Base-by-base conservation (phyloP, 1,140 invertebrate species). In the Orussus abietinus region DNA sequence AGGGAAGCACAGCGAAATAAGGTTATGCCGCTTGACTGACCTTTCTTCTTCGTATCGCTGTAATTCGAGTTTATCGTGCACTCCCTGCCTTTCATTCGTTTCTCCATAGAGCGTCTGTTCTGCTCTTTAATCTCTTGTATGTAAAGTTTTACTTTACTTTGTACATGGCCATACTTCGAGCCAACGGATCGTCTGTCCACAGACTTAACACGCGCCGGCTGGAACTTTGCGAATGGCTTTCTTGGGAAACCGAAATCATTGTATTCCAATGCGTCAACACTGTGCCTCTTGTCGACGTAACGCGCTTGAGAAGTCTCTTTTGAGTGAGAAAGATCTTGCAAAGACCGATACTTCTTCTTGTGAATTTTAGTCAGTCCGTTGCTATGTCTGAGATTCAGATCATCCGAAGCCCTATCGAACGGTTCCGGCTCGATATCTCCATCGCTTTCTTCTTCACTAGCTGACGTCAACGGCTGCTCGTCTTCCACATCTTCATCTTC, bases 71-170 rank as follows among this genome's bases (percentile, higher is more conserved):
- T 32, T 1, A 21, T 25, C 9, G 11, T n/a, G 31, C 38, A 25
- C 26, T 49, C 41, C 25, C 52, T 43, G 26, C 44, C 51, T 47
- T 61, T 34, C 31, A 35, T 35, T 28, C 50, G 50, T 7, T 37
- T 58, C 47, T 66, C 49, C 14, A 40, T 13, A 1, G 59, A 59
- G 9, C 42, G 37, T 39, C 45, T 53, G 29, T 35, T 53, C 37
- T 59, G 59, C 28, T 59, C 49, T 30, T 64, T 58, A 20, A 69
- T 60, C 22, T 57, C 47, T n/a, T 39, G 40, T 34, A 72, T 71
- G 21, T 72, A 71, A 3, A 41, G 51, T 43, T 61, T 69, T 3
- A 72, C 69, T 61, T 64, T 71, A 37, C 66, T 72, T 39, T 58
- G 18, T 18, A 69, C 43, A 32, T 67, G 45, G 14, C 53, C 43